Percentiles rank a stretch among this genome's conserved stretches.
Conservation (phyloP, 2,888 invertebrate genomes). For the Axea sp. region DNA sequence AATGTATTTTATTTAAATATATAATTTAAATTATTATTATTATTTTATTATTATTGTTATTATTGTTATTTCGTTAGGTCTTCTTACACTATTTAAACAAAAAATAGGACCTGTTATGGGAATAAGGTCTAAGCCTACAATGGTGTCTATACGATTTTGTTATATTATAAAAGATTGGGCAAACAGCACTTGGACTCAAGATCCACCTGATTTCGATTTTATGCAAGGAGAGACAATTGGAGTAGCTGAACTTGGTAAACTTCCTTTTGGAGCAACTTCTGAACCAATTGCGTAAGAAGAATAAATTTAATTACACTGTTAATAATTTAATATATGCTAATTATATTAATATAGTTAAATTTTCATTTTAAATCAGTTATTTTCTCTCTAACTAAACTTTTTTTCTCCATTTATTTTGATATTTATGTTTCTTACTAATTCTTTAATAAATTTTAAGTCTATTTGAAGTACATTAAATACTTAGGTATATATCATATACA, state of each 20-base stretch:
- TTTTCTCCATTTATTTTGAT: too few species aligned
- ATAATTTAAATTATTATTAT: too few species aligned
- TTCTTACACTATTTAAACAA: constrained; percentile 93
- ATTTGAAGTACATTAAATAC: too few species aligned
- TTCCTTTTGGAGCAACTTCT: constrained; percentile 92
- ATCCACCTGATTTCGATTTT: constrained; percentile 81
- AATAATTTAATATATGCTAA: too few species aligned
- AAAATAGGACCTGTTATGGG: constrained; percentile 84
- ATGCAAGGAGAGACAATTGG: constrained; percentile 82
- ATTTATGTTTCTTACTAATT: too few species aligned
- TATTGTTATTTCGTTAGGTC: constrained; percentile 80
- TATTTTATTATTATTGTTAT: too few species aligned
- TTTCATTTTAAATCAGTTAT: constrained; percentile 1
- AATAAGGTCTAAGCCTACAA: constrained; percentile 83
- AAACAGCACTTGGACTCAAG: constrained; percentile 83
- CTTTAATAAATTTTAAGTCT: too few species aligned
- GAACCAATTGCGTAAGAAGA: constrained; percentile 84
- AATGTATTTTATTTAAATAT: too few species aligned
- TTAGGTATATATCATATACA: too few species aligned
- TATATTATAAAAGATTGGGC: constrained; percentile 84
- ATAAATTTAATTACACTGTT: background rate
- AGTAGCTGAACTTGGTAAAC: constrained; percentile 80
- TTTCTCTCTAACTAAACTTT: too few species aligned
- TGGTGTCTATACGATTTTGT: constrained; percentile 88
- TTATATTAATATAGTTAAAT: background rate